Base-by-base conservation (phyloP, 2,797 vertebrate species). In the Avahi laniger region DNA sequence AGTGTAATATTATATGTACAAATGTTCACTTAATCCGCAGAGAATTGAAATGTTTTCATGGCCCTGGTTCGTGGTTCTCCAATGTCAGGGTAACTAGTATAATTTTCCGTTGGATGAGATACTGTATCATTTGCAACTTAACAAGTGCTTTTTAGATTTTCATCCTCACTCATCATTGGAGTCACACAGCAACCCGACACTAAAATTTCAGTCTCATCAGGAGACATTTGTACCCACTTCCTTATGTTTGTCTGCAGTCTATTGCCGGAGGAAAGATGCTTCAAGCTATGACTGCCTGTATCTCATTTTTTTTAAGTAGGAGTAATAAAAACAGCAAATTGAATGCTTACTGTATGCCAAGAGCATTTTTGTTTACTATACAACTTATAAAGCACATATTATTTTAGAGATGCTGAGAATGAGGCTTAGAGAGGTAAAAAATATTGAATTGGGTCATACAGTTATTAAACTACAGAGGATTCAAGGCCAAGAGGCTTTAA, bases 81-180 rank as follows among this genome's bases (percentile, higher is more conserved):
- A 41, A 22, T 75, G n/a, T 93, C 46, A 30, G 63, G 85, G 35
- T 75, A 75, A 86, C 24, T 54, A 43, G 43, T 43, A 22, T 46
- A 61, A 72, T 81, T 91, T 96, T 90, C 69, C n/a, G 35, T 7
- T 59, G 38, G 65, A 88, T 83, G 43, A 95, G 41, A 93, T 73
- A 24, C 48, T 81, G 1, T 61, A 85, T 84, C 48, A 75, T 94
- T 89, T 93, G 35, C 52, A 78, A 63, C 41, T 89, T 87, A 81
- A 83, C 18, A 5, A 72, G 54, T 12, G 2, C 50, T 57, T 93
- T 95, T 46, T 69, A 88, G 41, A 69, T 50, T 57, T 84, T 50
- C 46, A 38, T 43, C 28, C 28, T 89, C 13, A 69, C 35, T 84
- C 46, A 61, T 72, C 41, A 43, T 70, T 79, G 17, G 57, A 67